Percentiles rank a stretch among this genome's conserved stretches.
Evolutionary conservation across 2,113 vertebrate species (phyloP).

Genomic region (Pelmatolapia mariae): DNA sequence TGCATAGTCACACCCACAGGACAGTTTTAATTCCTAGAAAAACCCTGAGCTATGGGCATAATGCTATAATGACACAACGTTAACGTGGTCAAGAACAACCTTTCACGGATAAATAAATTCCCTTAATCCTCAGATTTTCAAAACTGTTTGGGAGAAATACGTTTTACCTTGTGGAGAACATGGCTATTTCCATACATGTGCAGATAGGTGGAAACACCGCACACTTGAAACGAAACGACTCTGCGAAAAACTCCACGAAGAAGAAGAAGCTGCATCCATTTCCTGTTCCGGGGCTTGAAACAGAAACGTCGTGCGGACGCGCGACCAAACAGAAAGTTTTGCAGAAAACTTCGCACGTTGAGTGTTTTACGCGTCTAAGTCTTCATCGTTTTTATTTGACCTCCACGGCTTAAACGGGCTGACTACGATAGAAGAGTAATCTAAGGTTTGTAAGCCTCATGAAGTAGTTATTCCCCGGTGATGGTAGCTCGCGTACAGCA

Average conservation of each 20-base stretch:
- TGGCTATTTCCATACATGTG: background rate
- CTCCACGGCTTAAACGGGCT: background rate
- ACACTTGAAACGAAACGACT: background rate
- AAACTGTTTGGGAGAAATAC: background rate
- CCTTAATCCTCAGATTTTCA: background rate
- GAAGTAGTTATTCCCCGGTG: background rate
- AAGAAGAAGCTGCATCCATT: background rate
- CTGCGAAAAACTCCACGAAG: background rate
- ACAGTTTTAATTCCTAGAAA: background rate
- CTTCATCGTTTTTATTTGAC: background rate
- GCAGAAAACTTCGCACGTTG: background rate
- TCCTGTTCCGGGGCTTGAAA: slow-evolving; percentile 55
- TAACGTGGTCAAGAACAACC: background rate
- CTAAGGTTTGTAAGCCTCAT: background rate
- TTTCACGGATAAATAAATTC: background rate
- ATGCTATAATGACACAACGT: background rate
- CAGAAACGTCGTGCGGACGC: slow-evolving; percentile 63
- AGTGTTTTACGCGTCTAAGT: background rate
- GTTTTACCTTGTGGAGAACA: background rate
- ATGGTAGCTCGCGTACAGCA: background rate
- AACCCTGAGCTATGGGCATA: background rate
- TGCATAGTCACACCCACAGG: background rate
- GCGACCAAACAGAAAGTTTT: slow-evolving; percentile 38
- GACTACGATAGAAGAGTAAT: background rate
- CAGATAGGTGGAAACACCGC: background rate